A percentile compares a stretch with the other conserved stretches of the same genome.
These are phyloP conservation scores for Sporophila hypoxantha DNA, from an alignment of 2,113 vertebrate species.

Conservation along the genomic window DNA sequence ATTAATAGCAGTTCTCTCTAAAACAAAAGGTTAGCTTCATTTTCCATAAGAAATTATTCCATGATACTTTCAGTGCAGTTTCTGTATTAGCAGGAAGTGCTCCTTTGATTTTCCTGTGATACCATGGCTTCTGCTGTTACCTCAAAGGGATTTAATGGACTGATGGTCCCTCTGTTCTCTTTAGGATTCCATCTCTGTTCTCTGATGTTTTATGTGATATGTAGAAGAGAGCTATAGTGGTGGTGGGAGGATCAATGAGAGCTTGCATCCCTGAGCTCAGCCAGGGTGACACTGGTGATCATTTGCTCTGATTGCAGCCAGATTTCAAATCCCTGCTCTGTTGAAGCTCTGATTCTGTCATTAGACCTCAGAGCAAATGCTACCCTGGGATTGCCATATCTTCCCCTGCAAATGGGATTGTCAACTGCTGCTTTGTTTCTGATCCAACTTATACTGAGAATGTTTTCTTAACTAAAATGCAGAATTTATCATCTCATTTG, in stretches of 20 bases:
- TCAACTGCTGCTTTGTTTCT: slow-evolving; percentile 35
- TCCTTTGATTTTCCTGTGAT: background rate
- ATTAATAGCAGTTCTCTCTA: background rate
- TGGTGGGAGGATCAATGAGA: background rate
- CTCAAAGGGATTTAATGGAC: background rate
- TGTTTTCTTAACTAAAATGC: slow-evolving; percentile 27
- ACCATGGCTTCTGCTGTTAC: background rate
- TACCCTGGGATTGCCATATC: background rate
- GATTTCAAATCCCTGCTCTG: background rate
- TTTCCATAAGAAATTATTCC: background rate
- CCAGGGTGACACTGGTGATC: background rate
- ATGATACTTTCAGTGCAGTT: background rate
- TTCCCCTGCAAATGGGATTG: background rate
- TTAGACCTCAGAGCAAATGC: background rate
- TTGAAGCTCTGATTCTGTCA: background rate
- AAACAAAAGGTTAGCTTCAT: background rate
- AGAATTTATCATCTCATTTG: slow-evolving; percentile 44
- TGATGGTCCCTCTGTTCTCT: background rate
- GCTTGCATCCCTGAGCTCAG: background rate
- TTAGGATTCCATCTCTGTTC: background rate
- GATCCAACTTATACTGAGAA: slow-evolving; percentile 6
- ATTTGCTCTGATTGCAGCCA: background rate
- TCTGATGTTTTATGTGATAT: background rate
- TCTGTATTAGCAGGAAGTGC: background rate
- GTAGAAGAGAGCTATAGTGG: background rate